phyloP scores from a whole-genome alignment of 2,113 vertebrate genomes.

The Axis porcinus region DNA sequence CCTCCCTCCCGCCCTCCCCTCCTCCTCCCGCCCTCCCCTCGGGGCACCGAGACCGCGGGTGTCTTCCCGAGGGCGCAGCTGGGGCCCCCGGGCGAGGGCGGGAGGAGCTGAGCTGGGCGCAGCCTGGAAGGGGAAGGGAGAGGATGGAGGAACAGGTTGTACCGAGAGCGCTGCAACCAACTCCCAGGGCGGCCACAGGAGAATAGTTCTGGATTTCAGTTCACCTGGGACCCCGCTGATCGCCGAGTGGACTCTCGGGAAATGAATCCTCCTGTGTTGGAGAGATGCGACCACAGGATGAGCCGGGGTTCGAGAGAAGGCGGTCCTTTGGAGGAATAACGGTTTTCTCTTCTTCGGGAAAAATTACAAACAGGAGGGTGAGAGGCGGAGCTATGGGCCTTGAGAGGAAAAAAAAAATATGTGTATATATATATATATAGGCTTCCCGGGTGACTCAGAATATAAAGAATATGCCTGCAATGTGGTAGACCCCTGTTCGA shows the following conservation, averaged over 20 bases:
- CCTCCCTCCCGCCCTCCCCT: background rate
- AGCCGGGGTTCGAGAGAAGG: background rate
- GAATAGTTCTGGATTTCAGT: conserved; percentile 30
- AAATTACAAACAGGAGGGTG: background rate
- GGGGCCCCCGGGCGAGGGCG: background rate
- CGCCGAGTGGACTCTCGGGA: background rate
- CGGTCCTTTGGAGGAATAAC: background rate
- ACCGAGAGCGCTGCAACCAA: background rate
- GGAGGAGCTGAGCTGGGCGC: background rate
- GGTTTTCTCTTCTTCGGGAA: background rate
- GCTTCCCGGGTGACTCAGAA: background rate
- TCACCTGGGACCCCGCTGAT: conserved; percentile 53
- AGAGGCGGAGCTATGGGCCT: background rate
- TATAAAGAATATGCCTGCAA: background rate
- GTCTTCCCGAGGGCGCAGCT: conserved; percentile 26
- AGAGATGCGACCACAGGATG: background rate
- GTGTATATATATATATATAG: background rate
- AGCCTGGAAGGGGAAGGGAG: background rate
- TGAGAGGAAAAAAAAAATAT: accelerated
- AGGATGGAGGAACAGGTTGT: conserved; percentile 61
- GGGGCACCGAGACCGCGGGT: background rate
- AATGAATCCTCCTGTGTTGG: background rate
- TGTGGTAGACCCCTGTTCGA: background rate
- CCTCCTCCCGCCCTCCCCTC: background rate
- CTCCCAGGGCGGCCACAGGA: conserved; percentile 54